Evolutionary conservation across 2,888 invertebrate species (phyloP), one percentile per base, ranked within the genome.

Genomic region (Eurytoma californica): DNA sequence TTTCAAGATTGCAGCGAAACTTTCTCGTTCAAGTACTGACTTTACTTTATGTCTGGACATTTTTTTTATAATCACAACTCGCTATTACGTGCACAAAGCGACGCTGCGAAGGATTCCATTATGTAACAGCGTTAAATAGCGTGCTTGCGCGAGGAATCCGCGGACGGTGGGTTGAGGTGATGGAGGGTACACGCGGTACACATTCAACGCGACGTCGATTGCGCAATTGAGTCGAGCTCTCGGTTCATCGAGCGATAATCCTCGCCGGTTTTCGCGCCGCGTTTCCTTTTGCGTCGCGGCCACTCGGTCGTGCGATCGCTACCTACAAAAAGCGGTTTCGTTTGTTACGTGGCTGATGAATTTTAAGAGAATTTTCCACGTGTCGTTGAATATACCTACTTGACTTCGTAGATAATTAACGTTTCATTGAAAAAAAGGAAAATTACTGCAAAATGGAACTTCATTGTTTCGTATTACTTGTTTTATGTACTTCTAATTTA

Each of bases 161-260:
- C 24, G 30, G 16, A n/a, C n/a, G 53, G 39, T n/a, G n/a, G 53
- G 16, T 53, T n/a, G 53, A 53, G n/a, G 16, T 53, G 53, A 53
- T n/a, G 61, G n/a, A 61, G 47, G 63, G 63, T 39, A 39, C 63
- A 18, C 18, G 12, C n/a, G 30, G 28, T 61, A 30, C 39, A 61
- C 30, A 2, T 16, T 20, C 24, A 60, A 16, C 39, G 18, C 49
- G n/a, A 28, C 53, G 30, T 2, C 0, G 51, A 55, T 69, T 76
- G 63, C 76, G 63, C 47, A 69, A 69, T 24, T 3, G 2, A 7
- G 16, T 28, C 57, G 53, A 30, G 63, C 28, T 9, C 28, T 9
- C 61, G 61, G 47, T 55, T 68, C 61, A 69, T 68, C 69, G 67
- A 12, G 68, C 58, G 61, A 18, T 61, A 68, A 68, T 75, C 61